phyloP scores from a whole-genome alignment of 23 tunicate genomes.

The Ciona savignyi region DNA sequence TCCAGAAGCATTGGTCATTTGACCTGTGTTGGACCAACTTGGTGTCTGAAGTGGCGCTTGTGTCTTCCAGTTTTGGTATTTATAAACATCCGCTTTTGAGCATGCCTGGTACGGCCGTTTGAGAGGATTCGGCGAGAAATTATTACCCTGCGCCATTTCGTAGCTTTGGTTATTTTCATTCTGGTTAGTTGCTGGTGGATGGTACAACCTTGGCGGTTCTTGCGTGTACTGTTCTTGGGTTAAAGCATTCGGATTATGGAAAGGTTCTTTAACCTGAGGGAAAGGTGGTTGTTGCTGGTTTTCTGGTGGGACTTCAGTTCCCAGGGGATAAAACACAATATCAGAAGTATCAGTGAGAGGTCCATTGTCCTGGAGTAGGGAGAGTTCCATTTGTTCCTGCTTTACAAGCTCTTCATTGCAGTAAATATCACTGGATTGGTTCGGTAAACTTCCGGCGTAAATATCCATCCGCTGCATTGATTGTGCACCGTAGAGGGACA shows the following conservation, averaged over 20 bases:
- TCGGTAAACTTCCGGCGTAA: conserved; percentile 55
- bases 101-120: neutral
- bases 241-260: neutral
- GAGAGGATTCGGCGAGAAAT: neutral
- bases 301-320: conserved; percentile 1
- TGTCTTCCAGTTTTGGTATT: neutral
- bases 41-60: neutral
- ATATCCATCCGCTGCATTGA: conserved; percentile 77
- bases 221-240: neutral
- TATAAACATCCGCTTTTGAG: neutral
- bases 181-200: conserved; percentile 7
- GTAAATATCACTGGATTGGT: conserved; percentile 22
- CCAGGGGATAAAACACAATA: conserved; percentile 23
- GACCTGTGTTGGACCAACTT: neutral
- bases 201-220: conserved; percentile 22
- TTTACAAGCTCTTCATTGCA: conserved; percentile 1
- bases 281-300: too few relatives aligned
- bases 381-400: neutral
- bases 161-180: neutral
- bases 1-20: neutral
- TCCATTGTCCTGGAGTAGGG: conserved; percentile 5
- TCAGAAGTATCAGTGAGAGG: conserved; percentile 23
- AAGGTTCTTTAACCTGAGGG: neutral
- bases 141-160: neutral
- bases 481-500: conserved; percentile 61